Base-by-base conservation (phyloP, 2,888 invertebrate species). In the Pheosia gnoma region DNA sequence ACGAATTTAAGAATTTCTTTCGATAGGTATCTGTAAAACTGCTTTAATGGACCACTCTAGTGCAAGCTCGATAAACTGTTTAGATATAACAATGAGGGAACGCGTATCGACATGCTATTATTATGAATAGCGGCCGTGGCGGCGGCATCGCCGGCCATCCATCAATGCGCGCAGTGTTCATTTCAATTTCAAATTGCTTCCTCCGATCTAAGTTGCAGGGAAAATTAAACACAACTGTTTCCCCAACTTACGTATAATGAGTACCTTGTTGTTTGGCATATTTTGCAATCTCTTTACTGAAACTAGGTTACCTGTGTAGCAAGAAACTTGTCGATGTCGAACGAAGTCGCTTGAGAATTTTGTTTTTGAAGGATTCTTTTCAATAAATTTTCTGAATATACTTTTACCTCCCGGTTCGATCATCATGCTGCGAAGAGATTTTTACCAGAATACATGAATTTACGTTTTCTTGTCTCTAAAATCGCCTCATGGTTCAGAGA, bases 121-220 rank as follows among this genome's bases (percentile, higher is more conserved):
- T 87, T 83, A 86, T 84, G 78, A 82, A 86, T 83, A 78, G 74
- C 73, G 66, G 60, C 62, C 71, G 63, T 66, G 75, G 71, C 72
- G 68, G 62, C 53, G 68, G 63, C 62, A 66, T 66, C 63, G 66
- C 69, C 66, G 70, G 71, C 78, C 81, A 89, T 90, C 86, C 83
- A 89, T 90, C 88, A 89, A 63, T 62, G 71, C 65, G 71, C 71
- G 67, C 81, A 73, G 79, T 84, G 82, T 85, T 90, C 87, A 91
- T 91, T 90, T 90, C 84, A 81, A 88, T 86, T 88, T 86, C 84
- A 87, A 90, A 90, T 87, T 81, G 79, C 82, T 82, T 74, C 80
- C 82, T 82, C 80, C 71, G 75, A 78, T 81, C 80, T 81, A 83
- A 84, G 84, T 85, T 79, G 78, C 73, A 66, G 68, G 73, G 79